Conservation (phyloP, 2,888 invertebrate species). For the Athetis lepigone region DNA sequence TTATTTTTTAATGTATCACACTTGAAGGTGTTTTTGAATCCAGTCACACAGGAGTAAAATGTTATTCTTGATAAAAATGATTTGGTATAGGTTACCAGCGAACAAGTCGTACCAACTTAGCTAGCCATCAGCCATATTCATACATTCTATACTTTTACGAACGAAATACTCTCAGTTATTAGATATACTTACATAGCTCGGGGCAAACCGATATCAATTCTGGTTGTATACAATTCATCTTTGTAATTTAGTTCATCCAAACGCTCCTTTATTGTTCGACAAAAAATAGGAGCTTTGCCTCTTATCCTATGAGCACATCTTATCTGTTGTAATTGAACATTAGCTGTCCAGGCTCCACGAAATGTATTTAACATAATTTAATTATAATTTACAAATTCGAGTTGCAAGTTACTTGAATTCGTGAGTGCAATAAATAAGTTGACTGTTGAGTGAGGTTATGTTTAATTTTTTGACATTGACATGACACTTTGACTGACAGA, state of each 20-base stretch:
- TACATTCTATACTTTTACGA: too few species aligned
- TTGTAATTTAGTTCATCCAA: conserved; percentile 91
- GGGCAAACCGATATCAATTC: conserved; percentile 85
- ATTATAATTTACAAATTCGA: conserved; percentile 17
- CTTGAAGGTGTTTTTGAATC: too few species aligned
- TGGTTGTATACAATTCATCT: conserved; percentile 83
- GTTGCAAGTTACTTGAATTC: background rate
- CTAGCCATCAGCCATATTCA: too few species aligned
- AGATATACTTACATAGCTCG: conserved; percentile 74
- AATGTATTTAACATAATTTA: conserved; percentile 77
- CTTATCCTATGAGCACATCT: conserved; percentile 91
- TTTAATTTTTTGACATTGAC: background rate
- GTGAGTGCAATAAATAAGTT: too few species aligned
- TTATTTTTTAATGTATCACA: background rate
- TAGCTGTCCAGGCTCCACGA: conserved; percentile 67
- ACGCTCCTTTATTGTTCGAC: conserved; percentile 92
- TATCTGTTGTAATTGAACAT: conserved; percentile 81
- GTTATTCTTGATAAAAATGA: background rate
- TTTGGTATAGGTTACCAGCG: background rate
- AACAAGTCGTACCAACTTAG: too few species aligned
- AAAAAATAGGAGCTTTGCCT: conserved; percentile 93
- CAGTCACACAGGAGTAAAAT: too few species aligned
- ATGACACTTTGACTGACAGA: background rate
- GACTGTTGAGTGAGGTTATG: conserved; percentile 22
- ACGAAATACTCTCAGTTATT: background rate